Percentiles rank a stretch among this genome's conserved stretches.
Conservation (phyloP, 2,797 vertebrate genomes). For the Florisuga fusca region DNA sequence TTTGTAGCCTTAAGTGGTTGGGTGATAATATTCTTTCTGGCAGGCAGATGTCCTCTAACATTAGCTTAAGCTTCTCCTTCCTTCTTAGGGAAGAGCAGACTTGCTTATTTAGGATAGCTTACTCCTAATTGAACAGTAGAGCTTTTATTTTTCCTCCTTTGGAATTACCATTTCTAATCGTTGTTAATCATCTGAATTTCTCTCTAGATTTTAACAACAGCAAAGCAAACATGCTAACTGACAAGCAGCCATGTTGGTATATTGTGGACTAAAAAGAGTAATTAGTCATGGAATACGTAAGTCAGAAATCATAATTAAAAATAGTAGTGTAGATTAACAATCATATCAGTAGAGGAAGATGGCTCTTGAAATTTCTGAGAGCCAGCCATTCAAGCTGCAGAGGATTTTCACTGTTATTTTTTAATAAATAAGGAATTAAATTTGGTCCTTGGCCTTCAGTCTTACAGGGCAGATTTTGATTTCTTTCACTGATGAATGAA, state of each 20-base stretch:
- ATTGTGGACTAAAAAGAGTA: background rate
- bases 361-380: background rate
- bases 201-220: background rate
- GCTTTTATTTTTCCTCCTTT: background rate
- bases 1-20: background rate
- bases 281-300: background rate
- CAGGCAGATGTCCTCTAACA: background rate
- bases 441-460: background rate
- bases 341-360: background rate
- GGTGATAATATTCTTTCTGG: background rate
- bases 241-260: background rate
- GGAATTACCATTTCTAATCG: background rate
- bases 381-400: background rate
- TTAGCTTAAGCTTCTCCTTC: background rate
- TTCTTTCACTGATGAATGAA: constrained; percentile 25
- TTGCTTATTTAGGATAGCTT: background rate
- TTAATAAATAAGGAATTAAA: background rate
- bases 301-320: background rate
- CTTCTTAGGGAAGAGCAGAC: background rate
- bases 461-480: background rate
- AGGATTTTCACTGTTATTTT: background rate
- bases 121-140: background rate
- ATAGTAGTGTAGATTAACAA: background rate
- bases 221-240: background rate
- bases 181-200: background rate